phyloP scores from a whole-genome alignment of 1,140 invertebrate species.

The Drosophila tristis region DNA sequence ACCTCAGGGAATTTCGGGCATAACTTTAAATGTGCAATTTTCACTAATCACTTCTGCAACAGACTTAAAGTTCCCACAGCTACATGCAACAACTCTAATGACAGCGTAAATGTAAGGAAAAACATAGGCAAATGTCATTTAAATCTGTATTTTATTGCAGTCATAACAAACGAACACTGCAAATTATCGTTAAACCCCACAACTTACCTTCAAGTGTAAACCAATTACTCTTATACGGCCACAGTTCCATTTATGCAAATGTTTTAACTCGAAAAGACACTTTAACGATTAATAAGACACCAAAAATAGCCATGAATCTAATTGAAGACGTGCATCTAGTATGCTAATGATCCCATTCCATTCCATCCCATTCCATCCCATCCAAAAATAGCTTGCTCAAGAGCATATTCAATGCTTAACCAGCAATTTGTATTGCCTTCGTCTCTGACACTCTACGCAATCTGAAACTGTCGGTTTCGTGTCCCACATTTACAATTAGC shows the following conservation, averaged over 20 bases:
- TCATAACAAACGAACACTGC: too few species aligned
- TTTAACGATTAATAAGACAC: constrained; percentile 19
- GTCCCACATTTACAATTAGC: constrained; percentile 72
- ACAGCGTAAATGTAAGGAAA: too few species aligned
- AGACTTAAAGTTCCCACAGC: too few species aligned
- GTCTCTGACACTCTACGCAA: not conserved
- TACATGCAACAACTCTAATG: too few species aligned
- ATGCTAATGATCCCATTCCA: constrained; percentile 32
- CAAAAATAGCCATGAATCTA: constrained; percentile 20
- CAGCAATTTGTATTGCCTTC: constrained; percentile 40
- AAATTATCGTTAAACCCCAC: too few species aligned
- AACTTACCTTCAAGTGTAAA: too few species aligned
- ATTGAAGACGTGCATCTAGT: constrained; percentile 35
- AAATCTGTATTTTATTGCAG: too few species aligned
- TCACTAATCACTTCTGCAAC: too few species aligned
- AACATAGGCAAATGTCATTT: too few species aligned
- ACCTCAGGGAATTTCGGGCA: too few species aligned
- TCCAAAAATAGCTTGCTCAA: constrained; percentile 21
- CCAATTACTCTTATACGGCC: not conserved
- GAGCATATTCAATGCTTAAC: constrained; percentile 43
- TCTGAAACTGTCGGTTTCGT: constrained; percentile 59
- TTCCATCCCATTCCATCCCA: not conserved
- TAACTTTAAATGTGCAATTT: too few species aligned
- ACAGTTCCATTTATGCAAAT: not conserved
- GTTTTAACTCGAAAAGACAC: not conserved